phyloP scores from a whole-genome alignment of 2,888 invertebrate species.

The Yponomeuta evonymella region DNA sequence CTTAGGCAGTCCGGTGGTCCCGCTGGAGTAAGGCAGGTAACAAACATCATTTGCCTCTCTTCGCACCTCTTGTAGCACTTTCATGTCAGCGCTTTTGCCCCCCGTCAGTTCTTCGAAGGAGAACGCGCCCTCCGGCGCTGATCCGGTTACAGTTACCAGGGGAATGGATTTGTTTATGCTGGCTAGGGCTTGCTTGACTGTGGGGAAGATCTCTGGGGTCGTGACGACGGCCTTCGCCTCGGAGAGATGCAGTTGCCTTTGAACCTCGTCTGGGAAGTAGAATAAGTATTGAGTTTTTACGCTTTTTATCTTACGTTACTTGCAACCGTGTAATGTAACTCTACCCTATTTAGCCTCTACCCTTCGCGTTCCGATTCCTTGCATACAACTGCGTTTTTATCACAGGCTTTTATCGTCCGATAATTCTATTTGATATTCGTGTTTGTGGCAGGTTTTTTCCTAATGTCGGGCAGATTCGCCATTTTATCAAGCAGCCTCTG shows the following conservation, averaged over 20 bases:
- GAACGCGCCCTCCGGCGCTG: slow-evolving; percentile 64
- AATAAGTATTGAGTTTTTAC: no score
- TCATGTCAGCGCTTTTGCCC: slow-evolving; percentile 59
- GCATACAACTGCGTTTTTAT: no score
- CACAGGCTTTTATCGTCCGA: no score
- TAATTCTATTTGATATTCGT: no score
- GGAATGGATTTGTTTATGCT: slow-evolving; percentile 62
- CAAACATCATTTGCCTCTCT: slow-evolving; percentile 72
- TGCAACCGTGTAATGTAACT: no score
- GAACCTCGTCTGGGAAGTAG: slow-evolving; percentile 79
- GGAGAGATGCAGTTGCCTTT: slow-evolving; percentile 77
- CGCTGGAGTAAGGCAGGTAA: slow-evolving; percentile 87
- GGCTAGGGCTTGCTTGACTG: slow-evolving; percentile 61
- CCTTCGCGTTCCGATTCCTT: no score
- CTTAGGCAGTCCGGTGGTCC: slow-evolving; percentile 88
- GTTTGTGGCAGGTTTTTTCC: no score
- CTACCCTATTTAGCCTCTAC: no score
- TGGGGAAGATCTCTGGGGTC: slow-evolving; percentile 60
- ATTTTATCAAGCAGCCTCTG: no score
- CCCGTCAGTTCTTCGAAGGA: slow-evolving; percentile 76
- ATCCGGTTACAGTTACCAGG: slow-evolving; percentile 52
- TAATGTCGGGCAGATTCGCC: no score
- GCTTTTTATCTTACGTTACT: no score
- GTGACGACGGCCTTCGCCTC: slow-evolving; percentile 78
- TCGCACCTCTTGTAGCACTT: slow-evolving; percentile 53